A percentile compares a stretch with the other conserved stretches of the same genome.
phyloP scores from a whole-genome alignment of 2,888 invertebrate genomes.

The Chymomyza fuscimana region DNA sequence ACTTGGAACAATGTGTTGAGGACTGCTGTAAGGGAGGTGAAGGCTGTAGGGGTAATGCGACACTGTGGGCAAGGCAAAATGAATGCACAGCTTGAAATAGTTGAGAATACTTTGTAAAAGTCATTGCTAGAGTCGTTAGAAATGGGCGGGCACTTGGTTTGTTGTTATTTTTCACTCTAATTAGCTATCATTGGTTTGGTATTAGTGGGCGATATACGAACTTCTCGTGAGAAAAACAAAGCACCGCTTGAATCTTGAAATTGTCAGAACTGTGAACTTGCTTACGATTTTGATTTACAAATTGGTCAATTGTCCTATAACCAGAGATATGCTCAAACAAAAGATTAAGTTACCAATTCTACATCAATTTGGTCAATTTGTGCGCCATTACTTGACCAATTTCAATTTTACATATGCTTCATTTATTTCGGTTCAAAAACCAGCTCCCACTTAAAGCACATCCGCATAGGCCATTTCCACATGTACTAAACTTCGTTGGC shows the following conservation, averaged over 20 bases:
- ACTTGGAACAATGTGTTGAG: constrained; percentile 60
- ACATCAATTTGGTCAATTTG: constrained; percentile 8
- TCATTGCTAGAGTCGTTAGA: constrained; percentile 15
- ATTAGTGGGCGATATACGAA: constrained; percentile 53
- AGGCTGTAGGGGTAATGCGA: constrained; percentile 2
- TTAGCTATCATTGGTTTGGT: constrained; percentile 72
- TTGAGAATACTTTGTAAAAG: constrained; percentile 54
- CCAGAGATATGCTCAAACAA: not conserved
- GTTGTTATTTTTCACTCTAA: constrained; percentile 64
- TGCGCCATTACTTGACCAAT: constrained; percentile 50
- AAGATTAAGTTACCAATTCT: not conserved
- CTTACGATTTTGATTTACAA: not conserved
- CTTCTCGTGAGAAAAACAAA: not conserved
- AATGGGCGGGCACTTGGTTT: constrained; percentile 10
- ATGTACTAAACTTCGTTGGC: not conserved
- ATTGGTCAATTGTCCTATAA: not conserved
- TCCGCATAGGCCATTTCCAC: not conserved
- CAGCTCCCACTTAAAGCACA: not conserved
- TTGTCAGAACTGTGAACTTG: not conserved
- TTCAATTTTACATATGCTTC: constrained; percentile 37
- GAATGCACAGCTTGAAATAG: constrained; percentile 56
- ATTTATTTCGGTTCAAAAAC: constrained; percentile 28
- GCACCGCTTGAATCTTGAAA: not conserved
- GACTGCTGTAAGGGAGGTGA: constrained; percentile 8
- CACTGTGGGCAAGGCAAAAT: not conserved